Percentiles rank a stretch among this genome's conserved stretches.
Conservation (phyloP, 2,888 invertebrate genomes). For the Blomia tropicalis region DNA sequence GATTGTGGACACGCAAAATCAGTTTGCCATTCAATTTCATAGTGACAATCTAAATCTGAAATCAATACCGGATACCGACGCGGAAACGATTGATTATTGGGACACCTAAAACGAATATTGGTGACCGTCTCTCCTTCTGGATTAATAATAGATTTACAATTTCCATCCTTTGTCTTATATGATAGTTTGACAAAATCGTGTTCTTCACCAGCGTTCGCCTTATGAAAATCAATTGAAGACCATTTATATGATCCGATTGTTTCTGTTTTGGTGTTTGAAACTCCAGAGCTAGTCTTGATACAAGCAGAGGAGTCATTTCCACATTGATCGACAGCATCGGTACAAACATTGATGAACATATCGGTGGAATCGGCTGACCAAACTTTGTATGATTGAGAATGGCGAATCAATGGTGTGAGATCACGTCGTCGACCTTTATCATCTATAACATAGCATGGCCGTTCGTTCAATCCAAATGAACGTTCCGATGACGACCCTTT, state of each 20-base stretch:
- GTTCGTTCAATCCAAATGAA: constrained; percentile 31
- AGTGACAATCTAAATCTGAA: constrained; percentile 31
- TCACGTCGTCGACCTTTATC: constrained; percentile 32
- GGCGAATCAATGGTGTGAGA: constrained; percentile 33
- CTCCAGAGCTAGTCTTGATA: background rate
- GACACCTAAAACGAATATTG: constrained; percentile 18
- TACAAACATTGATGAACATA: constrained; percentile 35
- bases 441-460: constrained; percentile 34
- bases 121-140: background rate
- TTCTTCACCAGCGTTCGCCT: background rate
- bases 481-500: constrained; percentile 18
- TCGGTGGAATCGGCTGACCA: constrained; percentile 29
- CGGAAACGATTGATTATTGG: background rate
- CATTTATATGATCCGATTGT: constrained; percentile 9
- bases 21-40: constrained; percentile 35
- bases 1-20: constrained; percentile 35
- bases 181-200: constrained; percentile 16
- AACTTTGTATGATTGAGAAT: constrained; percentile 33
- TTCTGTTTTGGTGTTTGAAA: too few relatives aligned
- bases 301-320: constrained; percentile 12
- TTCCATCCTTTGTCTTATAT: constrained; percentile 15
- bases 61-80: constrained; percentile 26
- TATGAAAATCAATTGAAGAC: background rate
- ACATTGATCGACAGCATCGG: constrained; percentile 28
- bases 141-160: background rate